A percentile compares a stretch with the other conserved stretches of the same genome.
phyloP scores from a whole-genome alignment of 2,113 vertebrate genomes.

The Vireo altiloquus region DNA sequence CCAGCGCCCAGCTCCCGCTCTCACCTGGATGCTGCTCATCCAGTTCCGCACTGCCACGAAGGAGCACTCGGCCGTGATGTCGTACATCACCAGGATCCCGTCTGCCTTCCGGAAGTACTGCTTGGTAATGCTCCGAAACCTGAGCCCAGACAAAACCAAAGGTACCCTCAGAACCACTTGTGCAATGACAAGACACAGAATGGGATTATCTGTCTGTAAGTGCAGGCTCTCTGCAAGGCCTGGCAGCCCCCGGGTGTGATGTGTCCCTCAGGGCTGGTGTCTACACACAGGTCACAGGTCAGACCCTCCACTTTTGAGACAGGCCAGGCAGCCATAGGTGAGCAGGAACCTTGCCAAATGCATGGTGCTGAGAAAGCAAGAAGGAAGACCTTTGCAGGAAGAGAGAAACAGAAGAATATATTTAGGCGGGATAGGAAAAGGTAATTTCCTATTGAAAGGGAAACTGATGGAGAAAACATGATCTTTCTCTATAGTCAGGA shows the following conservation, averaged over 20 bases:
- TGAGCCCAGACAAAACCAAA: constrained; percentile 33
- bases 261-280: neutral
- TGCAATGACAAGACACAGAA: neutral
- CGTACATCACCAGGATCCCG: constrained; percentile 81
- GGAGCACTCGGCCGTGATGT: constrained; percentile 68
- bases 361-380: neutral
- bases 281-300: neutral
- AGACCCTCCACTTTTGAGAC: neutral
- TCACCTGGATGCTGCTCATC: constrained; percentile 80
- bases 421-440: neutral
- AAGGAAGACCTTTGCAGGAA: neutral
- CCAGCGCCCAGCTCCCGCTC: neutral
- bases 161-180: neutral
- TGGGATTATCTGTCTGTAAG: neutral
- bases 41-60: constrained; percentile 75
- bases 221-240: neutral
- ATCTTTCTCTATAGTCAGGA: neutral
- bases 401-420: neutral
- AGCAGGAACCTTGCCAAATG: neutral
- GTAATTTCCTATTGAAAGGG: neutral
- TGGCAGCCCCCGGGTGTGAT: rapidly evolving
- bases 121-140: constrained; percentile 81
- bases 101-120: constrained; percentile 83
- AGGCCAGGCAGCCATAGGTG: neutral
- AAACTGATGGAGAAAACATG: neutral